Percentiles rank a stretch among this genome's conserved stretches.
Conservation (phyloP, 2,797 vertebrate genomes). For the Nyctibius grandis region DNA sequence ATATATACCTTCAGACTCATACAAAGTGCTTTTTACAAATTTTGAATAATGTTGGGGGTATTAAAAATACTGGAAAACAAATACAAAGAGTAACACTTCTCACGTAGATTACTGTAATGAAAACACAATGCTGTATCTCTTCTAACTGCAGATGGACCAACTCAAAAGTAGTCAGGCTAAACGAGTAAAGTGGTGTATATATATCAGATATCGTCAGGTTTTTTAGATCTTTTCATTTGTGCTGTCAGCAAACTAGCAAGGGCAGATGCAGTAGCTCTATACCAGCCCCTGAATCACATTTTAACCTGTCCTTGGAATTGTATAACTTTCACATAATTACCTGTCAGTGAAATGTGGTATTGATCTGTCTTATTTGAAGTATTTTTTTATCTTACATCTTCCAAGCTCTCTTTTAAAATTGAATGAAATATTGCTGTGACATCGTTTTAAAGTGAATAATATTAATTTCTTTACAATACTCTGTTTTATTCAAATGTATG, state of each 20-base stretch:
- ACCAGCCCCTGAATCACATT: conserved; percentile 69
- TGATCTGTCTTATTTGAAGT: neutral
- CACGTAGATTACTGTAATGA: neutral
- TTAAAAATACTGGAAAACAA: neutral
- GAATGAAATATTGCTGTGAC: conserved; percentile 57
- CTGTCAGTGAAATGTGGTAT: conserved; percentile 51
- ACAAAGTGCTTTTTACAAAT: neutral
- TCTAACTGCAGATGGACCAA: neutral
- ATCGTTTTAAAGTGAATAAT: conserved; percentile 14
- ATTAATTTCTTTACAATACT: neutral
- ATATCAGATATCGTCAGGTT: neutral
- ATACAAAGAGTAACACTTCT: neutral
- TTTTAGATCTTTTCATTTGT: neutral
- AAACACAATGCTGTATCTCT: neutral
- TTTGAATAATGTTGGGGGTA: neutral
- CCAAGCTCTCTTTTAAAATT: conserved; percentile 45
- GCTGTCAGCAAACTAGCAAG: conserved; percentile 60
- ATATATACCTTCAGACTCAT: neutral
- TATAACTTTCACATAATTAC: conserved; percentile 75
- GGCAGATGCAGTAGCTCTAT: conserved; percentile 1
- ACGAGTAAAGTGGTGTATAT: neutral
- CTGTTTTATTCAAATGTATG: neutral
- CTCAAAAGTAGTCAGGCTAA: neutral
- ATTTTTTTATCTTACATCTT: conserved; percentile 66
- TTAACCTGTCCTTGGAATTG: conserved; percentile 75